Percentiles rank a stretch among this genome's conserved stretches.
Conservation (phyloP, 2,113 vertebrate genomes). For the Sus scrofa region T2T-Sscrofa CM000814.6:41443501-41444000, state of each 20-base stretch:
- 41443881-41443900: neutral
- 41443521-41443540: neutral
- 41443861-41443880: neutral
- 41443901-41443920: neutral
- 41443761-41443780: too few relatives aligned
- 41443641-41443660: too few relatives aligned
- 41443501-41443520: neutral
- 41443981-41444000: neutral
- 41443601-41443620: neutral
- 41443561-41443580: neutral
- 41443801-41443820: neutral
- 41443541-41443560: neutral
- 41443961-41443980: neutral
- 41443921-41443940: neutral
- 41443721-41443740: neutral
- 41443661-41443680: neutral
- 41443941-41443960: too few relatives aligned
- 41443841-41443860: neutral
- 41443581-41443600: neutral
- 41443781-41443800: neutral
- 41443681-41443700: neutral
- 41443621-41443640: fast-evolving
- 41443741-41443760: neutral
- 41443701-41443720: neutral
- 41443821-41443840: neutral